A percentile compares a stretch with the other conserved stretches of the same genome.
Conservation (phyloP, 1,140 invertebrate species). For the Tribolium madens region DNA sequence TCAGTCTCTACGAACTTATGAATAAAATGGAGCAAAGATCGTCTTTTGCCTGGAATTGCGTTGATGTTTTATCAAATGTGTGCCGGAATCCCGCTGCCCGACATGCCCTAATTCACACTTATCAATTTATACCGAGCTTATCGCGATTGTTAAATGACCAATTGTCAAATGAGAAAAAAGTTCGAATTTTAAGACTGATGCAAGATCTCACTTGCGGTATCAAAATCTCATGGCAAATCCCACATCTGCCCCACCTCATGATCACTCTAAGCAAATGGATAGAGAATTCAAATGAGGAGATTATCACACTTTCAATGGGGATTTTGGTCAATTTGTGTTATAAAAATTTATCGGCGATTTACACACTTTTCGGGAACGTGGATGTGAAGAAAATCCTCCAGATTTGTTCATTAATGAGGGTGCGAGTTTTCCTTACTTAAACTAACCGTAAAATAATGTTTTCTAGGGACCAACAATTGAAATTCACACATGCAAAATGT, state of each 20-base stretch:
- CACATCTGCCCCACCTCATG: slow-evolving; percentile 74
- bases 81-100: slow-evolving; percentile 72
- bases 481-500: slow-evolving; percentile 69
- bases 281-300: slow-evolving; percentile 69
- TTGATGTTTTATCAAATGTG: slow-evolving; percentile 73
- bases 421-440: slow-evolving; percentile 56
- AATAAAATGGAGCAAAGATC: slow-evolving; percentile 61
- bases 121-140: slow-evolving; percentile 76
- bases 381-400: slow-evolving; percentile 73
- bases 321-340: slow-evolving; percentile 81
- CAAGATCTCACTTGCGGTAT: slow-evolving; percentile 79
- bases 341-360: slow-evolving; percentile 76
- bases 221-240: slow-evolving; percentile 78
- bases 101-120: slow-evolving; percentile 74
- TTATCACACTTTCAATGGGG: slow-evolving; percentile 71
- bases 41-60: slow-evolving; percentile 69
- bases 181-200: slow-evolving; percentile 69
- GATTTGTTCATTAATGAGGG: slow-evolving; percentile 71
- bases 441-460: neutral
- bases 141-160: slow-evolving; percentile 70
- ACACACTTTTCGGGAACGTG: slow-evolving; percentile 74
- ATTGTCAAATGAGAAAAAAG: slow-evolving; percentile 69
- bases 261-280: slow-evolving; percentile 73
- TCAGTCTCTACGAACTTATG: slow-evolving; percentile 68
- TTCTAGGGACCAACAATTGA: slow-evolving; percentile 64